Evolutionary conservation across 2,113 vertebrate genomes (phyloP).

Genomic region (Paratilapia polleni): DNA sequence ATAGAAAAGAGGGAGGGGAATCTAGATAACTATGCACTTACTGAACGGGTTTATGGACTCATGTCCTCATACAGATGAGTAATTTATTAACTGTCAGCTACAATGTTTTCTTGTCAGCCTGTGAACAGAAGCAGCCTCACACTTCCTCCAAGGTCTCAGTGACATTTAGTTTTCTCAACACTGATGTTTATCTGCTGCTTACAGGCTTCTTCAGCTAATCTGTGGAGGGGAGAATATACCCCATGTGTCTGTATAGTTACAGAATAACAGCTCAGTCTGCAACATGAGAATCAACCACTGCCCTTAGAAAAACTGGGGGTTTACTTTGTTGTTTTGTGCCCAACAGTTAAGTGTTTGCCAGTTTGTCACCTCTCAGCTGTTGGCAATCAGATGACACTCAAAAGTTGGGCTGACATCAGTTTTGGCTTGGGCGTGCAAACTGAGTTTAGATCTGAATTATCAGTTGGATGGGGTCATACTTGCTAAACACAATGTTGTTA

Average conservation of each 20-base stretch:
- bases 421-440: background rate
- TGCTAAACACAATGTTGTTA: background rate
- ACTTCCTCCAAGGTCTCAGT: background rate
- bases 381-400: background rate
- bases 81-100: constrained; percentile 29
- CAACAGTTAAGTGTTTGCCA: background rate
- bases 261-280: constrained; percentile 10
- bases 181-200: constrained; percentile 19
- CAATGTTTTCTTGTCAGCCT: background rate
- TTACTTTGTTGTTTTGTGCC: background rate
- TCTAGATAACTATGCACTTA: constrained; percentile 4
- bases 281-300: background rate
- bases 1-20: constrained; percentile 3
- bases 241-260: background rate
- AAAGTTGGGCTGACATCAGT: background rate
- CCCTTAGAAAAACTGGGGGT: background rate
- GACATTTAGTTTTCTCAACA: background rate
- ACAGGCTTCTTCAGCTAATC: background rate
- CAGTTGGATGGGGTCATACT: background rate
- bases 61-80: background rate
- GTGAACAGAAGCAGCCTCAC: background rate
- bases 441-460: background rate
- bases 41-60: constrained; percentile 26
- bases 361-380: constrained; percentile 21
- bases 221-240: background rate